Base-by-base conservation (phyloP, 2,113 vertebrate species). In the human (Homo sapiens) region DNA sequence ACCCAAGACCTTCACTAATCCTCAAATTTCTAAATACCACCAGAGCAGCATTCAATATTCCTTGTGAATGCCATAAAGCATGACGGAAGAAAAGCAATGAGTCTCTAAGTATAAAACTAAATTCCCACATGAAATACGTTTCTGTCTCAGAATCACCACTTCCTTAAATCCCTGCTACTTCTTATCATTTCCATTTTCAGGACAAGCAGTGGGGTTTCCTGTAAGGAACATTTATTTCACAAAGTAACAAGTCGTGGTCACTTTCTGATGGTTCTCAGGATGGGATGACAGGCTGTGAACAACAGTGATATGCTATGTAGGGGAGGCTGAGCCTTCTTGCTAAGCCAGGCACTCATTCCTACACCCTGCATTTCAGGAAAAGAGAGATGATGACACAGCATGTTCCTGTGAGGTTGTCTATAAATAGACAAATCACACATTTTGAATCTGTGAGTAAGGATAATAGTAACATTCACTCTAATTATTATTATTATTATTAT, bases 291-390 rank as follows among this genome's bases (percentile, higher is more conserved):
- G 45, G 25, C 40, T 18, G 45, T 9, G 45, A 68, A 32, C 13
- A 4, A 1, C 5, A 8, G n/a, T 25, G 61, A 11, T 2, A 2
- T 3, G 20, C 18, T 8, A 6, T 35, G 6, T 2, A 38, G 22
- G 22, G 92, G 38, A n/a, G 1, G 8, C 20, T 89, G 32, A 40
- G 23, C 30, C 8, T 3, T 5, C 23, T 61, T 16, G 1, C 27
- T 3, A 30, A 22, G 4, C 48, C 59, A 20, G 48, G 27, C 35
- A 1, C n/a, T 57, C 5, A 3, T 8, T 6, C 3, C 35, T 43
- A 1, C 5, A 50, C 7, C 8, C 20, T 12, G 23, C 11, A 30
- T 82, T 23, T 94, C 4, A 8, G 2, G 57, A 32, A 80, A 61
- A 27, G 48, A 14, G 1, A 48, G 7, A 27, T 13, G 50, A 22